Conservation (phyloP, 2,888 invertebrate species). For the Molorchus minor region DNA sequence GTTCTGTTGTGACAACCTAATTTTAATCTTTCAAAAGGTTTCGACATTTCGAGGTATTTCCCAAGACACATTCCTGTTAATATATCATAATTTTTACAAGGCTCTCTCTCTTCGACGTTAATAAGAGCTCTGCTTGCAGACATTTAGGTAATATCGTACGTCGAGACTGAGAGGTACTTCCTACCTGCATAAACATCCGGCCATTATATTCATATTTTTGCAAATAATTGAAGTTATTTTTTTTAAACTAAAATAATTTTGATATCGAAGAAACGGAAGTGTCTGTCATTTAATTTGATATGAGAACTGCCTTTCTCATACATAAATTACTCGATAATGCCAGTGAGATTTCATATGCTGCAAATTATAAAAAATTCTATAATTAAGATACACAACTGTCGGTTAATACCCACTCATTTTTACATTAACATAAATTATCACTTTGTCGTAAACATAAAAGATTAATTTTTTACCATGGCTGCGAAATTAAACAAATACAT, state of each 20-base stretch:
- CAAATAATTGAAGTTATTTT: constrained; percentile 16
- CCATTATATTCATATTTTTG: constrained; percentile 17
- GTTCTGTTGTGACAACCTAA: no score
- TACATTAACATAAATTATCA: constrained; percentile 27
- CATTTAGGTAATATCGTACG: no score
- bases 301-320: constrained; percentile 18
- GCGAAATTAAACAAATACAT: constrained; percentile 4
- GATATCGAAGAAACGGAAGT: constrained; percentile 29
- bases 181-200: constrained; percentile 22
- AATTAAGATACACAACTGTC: constrained; percentile 24
- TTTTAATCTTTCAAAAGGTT: no score
- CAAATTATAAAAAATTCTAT: constrained; percentile 23
- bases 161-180: no score
- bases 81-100: no score
- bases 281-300: constrained; percentile 12
- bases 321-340: constrained; percentile 17
- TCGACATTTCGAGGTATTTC: no score
- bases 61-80: no score
- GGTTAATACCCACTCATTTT: constrained; percentile 9
- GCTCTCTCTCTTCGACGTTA: no score
- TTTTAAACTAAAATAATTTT: constrained; percentile 16
- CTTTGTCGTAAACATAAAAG: constrained; percentile 6
- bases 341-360: constrained; percentile 12
- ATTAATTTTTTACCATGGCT: not conserved
- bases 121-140: no score